phyloP scores from a whole-genome alignment of 2,113 vertebrate genomes.

The Cebidichthys violaceus region DNA sequence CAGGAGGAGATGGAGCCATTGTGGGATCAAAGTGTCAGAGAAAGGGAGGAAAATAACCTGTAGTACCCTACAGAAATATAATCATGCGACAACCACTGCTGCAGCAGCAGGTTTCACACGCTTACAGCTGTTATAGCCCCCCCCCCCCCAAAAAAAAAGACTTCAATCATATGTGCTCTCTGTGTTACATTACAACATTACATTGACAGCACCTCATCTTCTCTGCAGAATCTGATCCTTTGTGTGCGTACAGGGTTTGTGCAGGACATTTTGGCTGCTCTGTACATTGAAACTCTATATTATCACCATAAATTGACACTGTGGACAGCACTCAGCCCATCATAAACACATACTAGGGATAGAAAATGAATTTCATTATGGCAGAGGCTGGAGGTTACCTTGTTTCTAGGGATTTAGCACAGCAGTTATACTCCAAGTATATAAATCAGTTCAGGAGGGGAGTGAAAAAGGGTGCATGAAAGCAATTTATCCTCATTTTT shows the following conservation, averaged over 20 bases:
- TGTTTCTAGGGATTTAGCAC: constrained; percentile 11
- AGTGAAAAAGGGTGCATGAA: background rate
- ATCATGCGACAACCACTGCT: constrained; percentile 44
- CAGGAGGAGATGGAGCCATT: constrained; percentile 61
- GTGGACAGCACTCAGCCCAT: background rate
- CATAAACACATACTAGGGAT: background rate
- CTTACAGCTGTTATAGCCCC: constrained; percentile 15
- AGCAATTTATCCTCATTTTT: background rate
- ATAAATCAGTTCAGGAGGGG: background rate
- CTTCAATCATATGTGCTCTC: constrained; percentile 46
- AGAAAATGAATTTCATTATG: constrained; percentile 6
- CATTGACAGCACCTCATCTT: constrained; percentile 29
- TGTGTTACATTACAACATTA: constrained; percentile 14
- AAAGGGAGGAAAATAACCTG: constrained; percentile 11
- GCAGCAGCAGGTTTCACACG: constrained; percentile 43
- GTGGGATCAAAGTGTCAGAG: constrained; percentile 66
- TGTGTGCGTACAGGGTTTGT: constrained; percentile 19
- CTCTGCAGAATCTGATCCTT: constrained; percentile 3
- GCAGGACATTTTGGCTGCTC: background rate
- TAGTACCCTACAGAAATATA: constrained; percentile 56
- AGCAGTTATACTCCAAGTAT: background rate
- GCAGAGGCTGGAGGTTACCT: constrained; percentile 2
- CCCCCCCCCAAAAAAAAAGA: constrained; percentile 9
- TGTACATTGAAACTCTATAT: background rate
- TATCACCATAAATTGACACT: background rate